Percentiles rank a stretch among this genome's conserved stretches.
phyloP scores from a whole-genome alignment of 2,888 invertebrate genomes.

The Rosalia funebris region DNA sequence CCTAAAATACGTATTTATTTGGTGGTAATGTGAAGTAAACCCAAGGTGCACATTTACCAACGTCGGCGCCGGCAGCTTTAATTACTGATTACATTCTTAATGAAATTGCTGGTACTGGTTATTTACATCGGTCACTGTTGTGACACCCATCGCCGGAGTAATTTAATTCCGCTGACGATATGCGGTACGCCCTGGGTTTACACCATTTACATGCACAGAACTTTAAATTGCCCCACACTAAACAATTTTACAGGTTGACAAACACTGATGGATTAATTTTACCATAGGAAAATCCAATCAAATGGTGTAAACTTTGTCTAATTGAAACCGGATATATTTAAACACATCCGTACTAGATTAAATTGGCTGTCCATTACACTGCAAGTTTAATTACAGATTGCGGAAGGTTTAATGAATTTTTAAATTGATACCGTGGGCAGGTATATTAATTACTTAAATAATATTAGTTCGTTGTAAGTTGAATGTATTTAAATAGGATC shows the following conservation, averaged over 20 bases:
- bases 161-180: conserved; percentile 16
- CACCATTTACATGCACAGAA: conserved; percentile 12
- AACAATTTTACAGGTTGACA: conserved; percentile 25
- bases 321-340: conserved; percentile 5
- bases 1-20: too few species aligned
- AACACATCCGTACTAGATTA: conserved; percentile 9
- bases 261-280: conserved; percentile 34
- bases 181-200: conserved; percentile 4
- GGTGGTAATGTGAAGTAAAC: too few species aligned
- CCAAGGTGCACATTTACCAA: too few species aligned
- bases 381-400: too few species aligned
- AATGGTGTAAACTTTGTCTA: conserved; percentile 28
- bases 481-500: too few species aligned
- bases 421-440: too few species aligned
- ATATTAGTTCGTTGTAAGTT: too few species aligned
- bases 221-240: conserved; percentile 20
- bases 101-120: conserved; percentile 25
- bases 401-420: too few species aligned
- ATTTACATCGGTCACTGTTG: conserved; percentile 20
- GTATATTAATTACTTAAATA: too few species aligned
- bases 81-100: conserved; percentile 26
- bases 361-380: neutral
- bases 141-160: conserved; percentile 19
- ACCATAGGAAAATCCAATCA: conserved; percentile 35
- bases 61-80: too few species aligned